Percentiles rank a stretch among this genome's conserved stretches.
Conservation (phyloP, 2,113 vertebrate genomes). For the Embiotoca jacksoni region DNA sequence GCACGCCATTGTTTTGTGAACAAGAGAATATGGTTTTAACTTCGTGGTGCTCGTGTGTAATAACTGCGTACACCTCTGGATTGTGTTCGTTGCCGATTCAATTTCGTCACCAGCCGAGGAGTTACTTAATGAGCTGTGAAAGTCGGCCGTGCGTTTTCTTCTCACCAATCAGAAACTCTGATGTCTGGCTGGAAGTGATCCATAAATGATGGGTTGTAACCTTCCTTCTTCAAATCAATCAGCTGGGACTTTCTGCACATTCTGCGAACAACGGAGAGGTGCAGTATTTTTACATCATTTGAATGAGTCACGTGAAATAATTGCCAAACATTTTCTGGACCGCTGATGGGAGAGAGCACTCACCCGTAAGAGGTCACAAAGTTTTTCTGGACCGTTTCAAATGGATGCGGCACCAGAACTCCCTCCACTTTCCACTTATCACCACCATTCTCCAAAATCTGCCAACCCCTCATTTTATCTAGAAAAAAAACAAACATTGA, state of each 20-base stretch:
- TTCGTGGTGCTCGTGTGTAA: not conserved
- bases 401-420: constrained; percentile 50
- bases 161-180: constrained; percentile 84
- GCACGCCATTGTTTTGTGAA: too few relatives aligned
- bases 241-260: constrained; percentile 78
- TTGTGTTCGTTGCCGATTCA: not conserved
- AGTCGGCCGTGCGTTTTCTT: not conserved
- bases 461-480: constrained; percentile 74
- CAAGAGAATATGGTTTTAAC: not conserved
- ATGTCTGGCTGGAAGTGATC: constrained; percentile 80
- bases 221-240: constrained; percentile 76
- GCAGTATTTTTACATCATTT: too few relatives aligned
- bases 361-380: constrained; percentile 83
- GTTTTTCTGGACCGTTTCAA: constrained; percentile 60
- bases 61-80: not conserved
- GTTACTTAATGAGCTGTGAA: not conserved
- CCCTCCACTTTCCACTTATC: constrained; percentile 70
- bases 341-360: constrained; percentile 32
- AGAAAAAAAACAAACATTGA: not conserved
- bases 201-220: constrained; percentile 78
- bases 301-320: not conserved
- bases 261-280: constrained; percentile 51
- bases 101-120: not conserved
- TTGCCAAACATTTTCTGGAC: not conserved
- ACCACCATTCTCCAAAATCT: constrained; percentile 70